These are phyloP conservation scores for Esox niger DNA, from an alignment of 2,113 vertebrate genomes.

Conservation along the genomic window DNA sequence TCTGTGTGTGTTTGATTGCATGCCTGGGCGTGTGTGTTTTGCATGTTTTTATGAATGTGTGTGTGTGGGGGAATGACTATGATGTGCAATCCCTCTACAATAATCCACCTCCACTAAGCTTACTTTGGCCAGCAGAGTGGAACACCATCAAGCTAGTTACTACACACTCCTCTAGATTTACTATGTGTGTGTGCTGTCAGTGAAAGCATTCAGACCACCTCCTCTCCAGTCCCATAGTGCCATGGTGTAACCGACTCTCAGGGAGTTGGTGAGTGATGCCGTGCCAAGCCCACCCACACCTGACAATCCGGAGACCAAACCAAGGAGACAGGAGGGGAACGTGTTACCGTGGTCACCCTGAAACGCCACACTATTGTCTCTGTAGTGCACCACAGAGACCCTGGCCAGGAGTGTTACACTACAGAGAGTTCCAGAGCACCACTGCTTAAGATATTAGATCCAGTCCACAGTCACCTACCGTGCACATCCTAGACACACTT, in stretches of 20 bases:
- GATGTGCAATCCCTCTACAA: not conserved
- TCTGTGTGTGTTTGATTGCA: not conserved
- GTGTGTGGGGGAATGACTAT: not conserved
- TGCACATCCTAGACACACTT: too few species aligned
- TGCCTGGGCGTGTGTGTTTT: too few species aligned
- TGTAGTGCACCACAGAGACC: too few species aligned
- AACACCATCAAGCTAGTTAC: constrained; percentile 64
- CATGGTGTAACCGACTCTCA: constrained; percentile 54
- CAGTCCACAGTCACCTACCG: too few species aligned
- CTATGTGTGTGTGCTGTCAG: too few species aligned
- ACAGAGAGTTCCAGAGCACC: too few species aligned
- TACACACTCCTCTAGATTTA: constrained; percentile 62
- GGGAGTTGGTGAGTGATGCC: constrained; percentile 45
- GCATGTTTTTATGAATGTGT: not conserved
- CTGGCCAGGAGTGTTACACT: too few species aligned
- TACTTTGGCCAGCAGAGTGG: constrained; percentile 61
- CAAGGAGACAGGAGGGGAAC: too few species aligned
- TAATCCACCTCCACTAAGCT: constrained; percentile 31
- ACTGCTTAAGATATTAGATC: too few species aligned
- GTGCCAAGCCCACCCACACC: constrained; percentile 72
- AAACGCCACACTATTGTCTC: too few species aligned
- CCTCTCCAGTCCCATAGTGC: constrained; percentile 58
- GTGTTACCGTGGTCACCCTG: too few species aligned
- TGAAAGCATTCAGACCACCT: constrained; percentile 60
- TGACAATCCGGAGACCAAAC: constrained; percentile 36